Evolutionary conservation across 2,797 vertebrate species (phyloP), one percentile per base, ranked within the genome.

Genomic region (Danio aesculapii): DNA sequence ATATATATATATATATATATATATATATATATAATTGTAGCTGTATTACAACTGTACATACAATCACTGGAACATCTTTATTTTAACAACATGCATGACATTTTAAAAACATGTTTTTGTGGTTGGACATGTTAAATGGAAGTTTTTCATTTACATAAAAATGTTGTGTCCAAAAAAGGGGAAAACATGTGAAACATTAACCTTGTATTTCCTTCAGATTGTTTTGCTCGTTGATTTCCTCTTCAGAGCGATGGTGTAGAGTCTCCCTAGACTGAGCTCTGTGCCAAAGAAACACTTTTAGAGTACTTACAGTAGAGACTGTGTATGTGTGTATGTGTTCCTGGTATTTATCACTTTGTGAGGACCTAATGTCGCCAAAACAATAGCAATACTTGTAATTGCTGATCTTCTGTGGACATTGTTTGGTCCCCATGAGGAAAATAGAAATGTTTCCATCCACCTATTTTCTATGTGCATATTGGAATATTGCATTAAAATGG

Each of bases 181-280:
- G 12, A 66, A 30, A 52, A 5, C 9, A 16, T 46, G 62, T 58
- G 16, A 59, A 68, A 19, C 17, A 77, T 66, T 66, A 81, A 86
- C 85, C 81, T 79, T 84, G 85, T 46, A 86, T 72, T 58, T 55
- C 75, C 47, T 49, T 71, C 17, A 86, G 66, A n/a, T n/a, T 81
- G 50, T 75, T 86, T 63, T 6, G 19, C 19, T 84, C 59, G 6
- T 43, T 46, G 9, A 57, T 67, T 68, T 84, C 85, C 66, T 84
- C 81, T n/a, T 83, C 58, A 67, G 85, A 81, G 69, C 79, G 58
- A 77, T 2, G n/a, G 68, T 39, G 6, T 44, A 57, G 74, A 13
- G 17, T 71, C 62, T 83, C 85, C 52, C 83, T 70, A 75, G 12
- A 75, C 64, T 81, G 81, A 12, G 11, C 8, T 75, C 85, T 86